phyloP scores from a whole-genome alignment of 2,113 vertebrate species.

The Corvus moneduloides region DNA sequence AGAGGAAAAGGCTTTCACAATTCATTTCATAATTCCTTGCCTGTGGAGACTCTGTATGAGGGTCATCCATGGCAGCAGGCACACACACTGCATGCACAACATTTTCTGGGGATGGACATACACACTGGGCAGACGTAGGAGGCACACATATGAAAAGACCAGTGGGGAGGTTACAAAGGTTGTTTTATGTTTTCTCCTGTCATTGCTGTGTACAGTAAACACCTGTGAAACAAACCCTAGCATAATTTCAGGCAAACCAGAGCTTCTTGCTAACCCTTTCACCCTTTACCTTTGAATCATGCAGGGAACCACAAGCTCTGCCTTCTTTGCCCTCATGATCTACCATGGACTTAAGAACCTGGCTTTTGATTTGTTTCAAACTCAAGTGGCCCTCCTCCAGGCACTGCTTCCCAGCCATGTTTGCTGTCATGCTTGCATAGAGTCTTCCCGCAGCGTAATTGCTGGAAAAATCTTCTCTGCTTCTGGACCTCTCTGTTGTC shows the following conservation, averaged over 20 bases:
- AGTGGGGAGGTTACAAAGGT: background rate
- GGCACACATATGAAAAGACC: background rate
- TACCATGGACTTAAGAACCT: background rate
- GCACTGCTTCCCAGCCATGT: background rate
- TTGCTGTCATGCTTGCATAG: background rate
- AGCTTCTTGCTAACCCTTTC: background rate
- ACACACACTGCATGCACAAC: rapidly evolving
- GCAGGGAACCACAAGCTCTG: background rate
- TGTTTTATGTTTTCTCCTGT: background rate
- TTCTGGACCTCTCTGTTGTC: background rate
- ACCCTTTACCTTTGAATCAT: background rate
- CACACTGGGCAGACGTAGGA: background rate
- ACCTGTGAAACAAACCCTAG: background rate
- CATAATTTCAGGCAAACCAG: background rate
- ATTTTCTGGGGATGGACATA: background rate
- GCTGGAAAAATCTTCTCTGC: background rate
- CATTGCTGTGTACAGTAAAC: background rate
- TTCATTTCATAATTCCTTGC: background rate
- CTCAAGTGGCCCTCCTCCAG: background rate
- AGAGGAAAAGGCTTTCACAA: background rate
- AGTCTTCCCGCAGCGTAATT: background rate
- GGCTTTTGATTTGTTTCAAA: background rate
- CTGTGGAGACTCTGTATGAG: background rate
- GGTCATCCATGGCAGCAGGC: background rate
- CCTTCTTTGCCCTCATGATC: background rate